Evolutionary conservation across 2,113 vertebrate species (phyloP).

Genomic region (Gymnocephalus cernua): DNA sequence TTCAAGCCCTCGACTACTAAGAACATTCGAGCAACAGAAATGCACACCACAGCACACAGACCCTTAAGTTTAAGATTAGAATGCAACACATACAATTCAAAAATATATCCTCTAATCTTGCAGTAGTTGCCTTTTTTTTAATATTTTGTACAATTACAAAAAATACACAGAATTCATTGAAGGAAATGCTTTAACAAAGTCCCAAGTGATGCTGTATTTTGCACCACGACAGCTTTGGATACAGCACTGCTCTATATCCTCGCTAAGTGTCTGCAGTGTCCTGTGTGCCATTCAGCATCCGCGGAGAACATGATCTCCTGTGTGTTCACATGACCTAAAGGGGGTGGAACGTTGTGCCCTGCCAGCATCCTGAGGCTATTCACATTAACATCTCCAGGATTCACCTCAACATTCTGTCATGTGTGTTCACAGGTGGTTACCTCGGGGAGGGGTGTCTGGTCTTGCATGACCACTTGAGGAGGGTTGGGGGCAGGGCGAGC

Average conservation of each 20-base stretch:
- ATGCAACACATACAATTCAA: conserved; percentile 78
- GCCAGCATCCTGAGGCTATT: conserved; percentile 55
- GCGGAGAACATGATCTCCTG: conserved; percentile 7
- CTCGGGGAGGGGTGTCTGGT: conserved; percentile 81
- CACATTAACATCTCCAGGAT: conserved; percentile 32
- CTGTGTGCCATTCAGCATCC: conserved; percentile 53
- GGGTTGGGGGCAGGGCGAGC: conserved; percentile 66
- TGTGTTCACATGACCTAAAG: conserved; percentile 34
- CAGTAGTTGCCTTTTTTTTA: conserved; percentile 52
- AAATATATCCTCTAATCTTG: conserved; percentile 80
- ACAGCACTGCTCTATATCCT: conserved; percentile 33
- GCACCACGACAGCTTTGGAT: conserved; percentile 62
- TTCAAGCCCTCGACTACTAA: conserved; percentile 67
- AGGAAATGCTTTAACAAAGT: conserved; percentile 61
- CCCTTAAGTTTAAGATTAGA: conserved; percentile 69
- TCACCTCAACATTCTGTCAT: conserved; percentile 69
- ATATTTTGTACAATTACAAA: conserved; percentile 68
- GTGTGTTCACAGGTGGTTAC: conserved; percentile 82
- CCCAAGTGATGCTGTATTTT: conserved; percentile 62
- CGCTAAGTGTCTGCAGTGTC: conserved; percentile 40
- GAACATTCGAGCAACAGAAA: conserved; percentile 73
- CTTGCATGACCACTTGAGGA: conserved; percentile 76
- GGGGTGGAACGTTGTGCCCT: conserved; percentile 56
- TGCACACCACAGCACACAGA: conserved; percentile 76
- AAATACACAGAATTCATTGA: conserved; percentile 71